Base-by-base conservation (phyloP, 2,797 vertebrate species). In the Poeciliopsis turneri region DNA sequence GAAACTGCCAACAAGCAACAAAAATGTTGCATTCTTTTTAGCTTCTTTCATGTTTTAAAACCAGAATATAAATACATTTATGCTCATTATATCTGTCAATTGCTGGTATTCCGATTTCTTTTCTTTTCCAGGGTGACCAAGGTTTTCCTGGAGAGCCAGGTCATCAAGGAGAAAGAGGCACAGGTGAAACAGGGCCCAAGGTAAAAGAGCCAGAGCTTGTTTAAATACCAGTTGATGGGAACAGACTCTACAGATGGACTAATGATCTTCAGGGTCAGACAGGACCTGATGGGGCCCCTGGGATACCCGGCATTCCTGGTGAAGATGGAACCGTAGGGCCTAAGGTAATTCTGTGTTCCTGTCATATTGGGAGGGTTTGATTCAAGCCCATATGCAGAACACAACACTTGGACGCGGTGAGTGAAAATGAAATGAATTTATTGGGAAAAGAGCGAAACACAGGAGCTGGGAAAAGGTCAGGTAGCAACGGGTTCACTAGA, bases 81-180 rank as follows among this genome's bases (percentile, higher is more conserved):
- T 49, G 47, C 47, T 51, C 11, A n/a, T 59, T 2, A 30, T 15
- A 30, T 28, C 20, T 25, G 20, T 68, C 20, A 11, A 10, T 23
- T 68, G 10, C 64, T 68, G 36, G 33, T 12, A 41, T 41, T 41
- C 36, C 12, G 30, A 12, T 59, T 30, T 61, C 28, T 82, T n/a
- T 81, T 76, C 72, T 30, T 41, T 85, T 8, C 5, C 82, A 97
- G 97, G 97, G 97, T 81, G 96, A 97, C 76, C 93, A 93, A 74
- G 97, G 97, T 49, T 95, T 95, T 39, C 90, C 91, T 2, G 97
- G 97, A 82, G 94, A 95, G 75, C 84, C 94, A 47, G 97, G 97
- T 69, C 92, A 89, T 78, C 91, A 92, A 76, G 97, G 96, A 84
- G 90, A 94, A 75, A 89, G 95, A 82, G 96, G 96, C 76, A 53